These are phyloP conservation scores for Scytalopus superciliaris DNA, from an alignment of 2,113 vertebrate species.

Conservation along the genomic window DNA sequence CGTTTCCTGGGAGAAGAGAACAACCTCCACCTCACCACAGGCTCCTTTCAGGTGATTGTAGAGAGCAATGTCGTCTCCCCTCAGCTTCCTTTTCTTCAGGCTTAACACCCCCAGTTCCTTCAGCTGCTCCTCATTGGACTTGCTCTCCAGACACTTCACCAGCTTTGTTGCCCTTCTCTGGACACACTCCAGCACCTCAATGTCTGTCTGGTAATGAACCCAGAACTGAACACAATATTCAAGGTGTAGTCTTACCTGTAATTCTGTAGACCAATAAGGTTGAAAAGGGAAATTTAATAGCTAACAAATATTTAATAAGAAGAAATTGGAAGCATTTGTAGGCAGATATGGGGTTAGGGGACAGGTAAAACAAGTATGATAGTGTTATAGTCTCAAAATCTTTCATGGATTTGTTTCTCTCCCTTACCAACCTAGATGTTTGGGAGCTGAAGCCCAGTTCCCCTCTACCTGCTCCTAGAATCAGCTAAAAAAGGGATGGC, in stretches of 20 bases:
- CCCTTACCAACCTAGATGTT: too few relatives aligned
- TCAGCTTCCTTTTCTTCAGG: neutral
- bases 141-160: neutral
- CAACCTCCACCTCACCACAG: rapidly evolving
- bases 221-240: neutral
- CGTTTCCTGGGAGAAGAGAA: neutral
- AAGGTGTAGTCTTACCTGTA: neutral
- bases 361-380: neutral
- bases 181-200: neutral
- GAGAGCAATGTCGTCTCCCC: neutral
- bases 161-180: neutral
- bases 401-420: too few relatives aligned
- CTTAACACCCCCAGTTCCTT: neutral
- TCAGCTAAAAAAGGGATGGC: too few relatives aligned
- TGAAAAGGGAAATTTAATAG: neutral
- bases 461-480: too few relatives aligned
- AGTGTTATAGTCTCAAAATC: too few relatives aligned
- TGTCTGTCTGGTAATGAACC: too few relatives aligned
- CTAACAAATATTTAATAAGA: neutral
- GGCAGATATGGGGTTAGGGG: neutral
- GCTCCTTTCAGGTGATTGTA: neutral
- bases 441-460: too few relatives aligned
- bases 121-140: neutral
- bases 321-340: neutral
- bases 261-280: neutral